phyloP scores from a whole-genome alignment of 2,888 invertebrate genomes.

The Drosophila histrio region DNA sequence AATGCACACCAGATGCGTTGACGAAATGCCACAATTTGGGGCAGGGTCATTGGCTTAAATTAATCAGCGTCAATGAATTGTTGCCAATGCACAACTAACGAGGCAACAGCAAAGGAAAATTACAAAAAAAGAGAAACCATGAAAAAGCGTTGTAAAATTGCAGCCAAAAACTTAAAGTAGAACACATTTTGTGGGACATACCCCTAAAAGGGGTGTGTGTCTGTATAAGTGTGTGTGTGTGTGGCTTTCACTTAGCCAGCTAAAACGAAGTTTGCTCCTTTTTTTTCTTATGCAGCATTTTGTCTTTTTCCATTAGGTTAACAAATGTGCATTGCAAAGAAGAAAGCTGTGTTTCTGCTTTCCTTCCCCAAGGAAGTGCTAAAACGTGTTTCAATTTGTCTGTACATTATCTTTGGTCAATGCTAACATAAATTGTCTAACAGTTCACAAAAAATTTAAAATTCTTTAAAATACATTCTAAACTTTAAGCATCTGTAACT shows the following conservation, averaged over 20 bases:
- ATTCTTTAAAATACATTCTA: too few relatives aligned
- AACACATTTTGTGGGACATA: constrained; percentile 1
- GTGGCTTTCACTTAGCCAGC: constrained; percentile 1
- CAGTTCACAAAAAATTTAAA: neutral
- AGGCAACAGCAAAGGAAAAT: constrained; percentile 23
- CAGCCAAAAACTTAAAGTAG: constrained; percentile 35
- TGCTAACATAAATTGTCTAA: neutral
- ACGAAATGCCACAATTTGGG: constrained; percentile 28
- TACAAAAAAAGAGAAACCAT: constrained; percentile 7
- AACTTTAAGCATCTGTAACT: too few relatives aligned
- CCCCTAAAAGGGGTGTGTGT: neutral
- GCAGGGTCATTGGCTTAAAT: constrained; percentile 63
- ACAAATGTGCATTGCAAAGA: neutral
- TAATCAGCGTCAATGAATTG: constrained; percentile 64
- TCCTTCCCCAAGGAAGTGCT: neutral
- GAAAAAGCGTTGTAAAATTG: constrained; percentile 20
- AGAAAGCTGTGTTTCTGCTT: neutral
- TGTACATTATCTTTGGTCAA: neutral
- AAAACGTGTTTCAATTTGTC: neutral
- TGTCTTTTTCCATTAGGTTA: constrained; percentile 2
- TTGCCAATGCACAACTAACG: constrained; percentile 49
- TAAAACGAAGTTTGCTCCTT: neutral
- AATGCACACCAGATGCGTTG: neutral
- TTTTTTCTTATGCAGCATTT: neutral
- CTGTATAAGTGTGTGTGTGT: neutral